Evolutionary conservation across 2,113 vertebrate genomes (phyloP), one percentile per base, ranked within the genome.

Genomic region (Malurus alboscapulatus): DNA sequence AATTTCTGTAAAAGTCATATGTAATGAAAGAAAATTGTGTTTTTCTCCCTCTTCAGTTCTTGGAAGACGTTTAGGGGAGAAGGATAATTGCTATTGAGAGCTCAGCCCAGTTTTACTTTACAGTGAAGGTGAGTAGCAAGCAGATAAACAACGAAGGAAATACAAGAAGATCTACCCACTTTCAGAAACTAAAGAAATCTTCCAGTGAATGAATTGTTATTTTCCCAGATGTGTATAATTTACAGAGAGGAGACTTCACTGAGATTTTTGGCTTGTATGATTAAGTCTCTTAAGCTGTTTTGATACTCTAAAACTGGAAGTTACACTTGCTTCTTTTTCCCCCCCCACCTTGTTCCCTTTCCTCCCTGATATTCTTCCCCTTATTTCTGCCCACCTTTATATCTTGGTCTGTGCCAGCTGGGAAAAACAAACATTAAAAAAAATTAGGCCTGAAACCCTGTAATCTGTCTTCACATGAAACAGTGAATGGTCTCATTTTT

Each of bases 21-120:
- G 50, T 94, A 96, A 89, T 93, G 87, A 69, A 93, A 89, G 67
- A 91, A 94, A 96, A 96, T 85, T 67, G 47, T 91, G 63, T 84
- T 94, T 92, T 94, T 88, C 71, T 93, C 34, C 55, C 17, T 85
- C 62, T 83, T 30, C 51, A 40, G 27, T 69, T 94, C 93, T 89
- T 24, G 9, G 63, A 94, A 91, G 36, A 59, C n/a, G 77, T 94
- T 94, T 91, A 79, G 74, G 51, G 72, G 66, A 77, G 67, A 79
- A 76, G 44, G 26, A 58, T 83, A 85, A 95, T 85, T 94, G 95
- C 75, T 91, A 91, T 75, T 77, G 59, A 95, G 78, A 79, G 51
- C 81, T 92, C 42, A 94, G 58, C 54, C 62, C 34, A 36, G 47
- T 84, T 89, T 76, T 50, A 77, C 72, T 79, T 90, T 82, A 87